Conservation (phyloP, 2,797 vertebrate species). For the Dendrocincla tyrannina region DNA sequence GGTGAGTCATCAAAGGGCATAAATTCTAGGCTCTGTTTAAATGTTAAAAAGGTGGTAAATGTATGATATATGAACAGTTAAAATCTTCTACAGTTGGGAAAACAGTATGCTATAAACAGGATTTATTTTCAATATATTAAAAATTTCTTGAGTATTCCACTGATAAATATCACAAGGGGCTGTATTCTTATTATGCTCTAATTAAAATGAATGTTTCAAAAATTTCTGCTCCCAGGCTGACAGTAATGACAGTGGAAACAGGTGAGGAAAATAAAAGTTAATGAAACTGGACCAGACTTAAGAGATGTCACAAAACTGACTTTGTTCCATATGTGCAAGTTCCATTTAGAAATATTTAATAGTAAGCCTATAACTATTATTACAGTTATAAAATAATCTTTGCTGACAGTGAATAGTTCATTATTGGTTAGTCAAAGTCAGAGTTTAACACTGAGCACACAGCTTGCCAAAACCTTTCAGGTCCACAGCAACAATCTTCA, state of each 20-base stretch:
- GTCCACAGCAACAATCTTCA: not conserved
- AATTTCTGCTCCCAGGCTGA: not conserved
- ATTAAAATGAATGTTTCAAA: constrained; percentile 44
- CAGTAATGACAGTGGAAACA: not conserved
- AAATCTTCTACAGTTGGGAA: not conserved
- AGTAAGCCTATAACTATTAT: not conserved
- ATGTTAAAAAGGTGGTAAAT: constrained; percentile 47
- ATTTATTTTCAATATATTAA: constrained; percentile 56
- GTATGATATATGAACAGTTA: constrained; percentile 16
- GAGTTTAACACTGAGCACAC: not conserved
- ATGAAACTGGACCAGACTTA: constrained; percentile 42
- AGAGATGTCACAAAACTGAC: constrained; percentile 24
- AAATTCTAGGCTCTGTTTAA: constrained; percentile 31
- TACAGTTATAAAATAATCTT: constrained; percentile 22
- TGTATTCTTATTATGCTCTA: constrained; percentile 17
- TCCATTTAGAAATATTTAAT: constrained; percentile 10
- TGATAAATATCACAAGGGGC: constrained; percentile 22
- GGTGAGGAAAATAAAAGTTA: constrained; percentile 52
- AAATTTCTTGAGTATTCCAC: not conserved
- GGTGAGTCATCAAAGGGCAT: constrained; percentile 6
- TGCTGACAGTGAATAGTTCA: constrained; percentile 7
- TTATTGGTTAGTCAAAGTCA: constrained; percentile 8
- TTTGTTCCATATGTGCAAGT: not conserved
- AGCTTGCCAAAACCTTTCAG: constrained; percentile 8
- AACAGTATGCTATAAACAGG: constrained; percentile 9